phyloP scores from a whole-genome alignment of 2,888 invertebrate species.

The Cancer borealis region DNA sequence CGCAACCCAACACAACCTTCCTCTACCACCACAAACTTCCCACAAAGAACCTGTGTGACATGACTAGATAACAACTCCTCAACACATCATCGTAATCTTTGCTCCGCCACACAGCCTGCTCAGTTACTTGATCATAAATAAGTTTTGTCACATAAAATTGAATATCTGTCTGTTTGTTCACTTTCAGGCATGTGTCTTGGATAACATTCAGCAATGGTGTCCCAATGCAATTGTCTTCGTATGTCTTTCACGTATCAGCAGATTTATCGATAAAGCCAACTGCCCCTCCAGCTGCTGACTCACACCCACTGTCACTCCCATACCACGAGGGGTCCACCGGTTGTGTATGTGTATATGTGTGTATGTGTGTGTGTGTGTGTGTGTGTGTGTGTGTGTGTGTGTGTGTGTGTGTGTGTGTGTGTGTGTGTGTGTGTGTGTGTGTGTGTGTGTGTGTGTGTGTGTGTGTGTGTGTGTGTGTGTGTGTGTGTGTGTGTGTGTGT shows the following conservation, averaged over 20 bases:
- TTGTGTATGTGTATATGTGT: no score
- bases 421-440: no score
- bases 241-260: not conserved
- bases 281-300: not conserved
- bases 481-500: not conserved
- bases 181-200: not conserved
- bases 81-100: not conserved
- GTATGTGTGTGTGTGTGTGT: no score
- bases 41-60: not conserved
- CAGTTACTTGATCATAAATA: not conserved
- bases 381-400: no score
- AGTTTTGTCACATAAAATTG: not conserved
- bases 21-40: not conserved
- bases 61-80: not conserved
- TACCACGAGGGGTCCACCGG: not conserved
- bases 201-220: not conserved
- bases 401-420: no score
- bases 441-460: no score
- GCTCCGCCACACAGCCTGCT: not conserved
- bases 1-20: not conserved
- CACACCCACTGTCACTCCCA: not conserved
- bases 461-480: no score
- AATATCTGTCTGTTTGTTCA: not conserved
- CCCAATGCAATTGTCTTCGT: not conserved
- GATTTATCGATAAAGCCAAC: not conserved